Base-by-base conservation (phyloP, 2,888 invertebrate genomes). In the Leptinotarsa rubiginosa region DNA sequence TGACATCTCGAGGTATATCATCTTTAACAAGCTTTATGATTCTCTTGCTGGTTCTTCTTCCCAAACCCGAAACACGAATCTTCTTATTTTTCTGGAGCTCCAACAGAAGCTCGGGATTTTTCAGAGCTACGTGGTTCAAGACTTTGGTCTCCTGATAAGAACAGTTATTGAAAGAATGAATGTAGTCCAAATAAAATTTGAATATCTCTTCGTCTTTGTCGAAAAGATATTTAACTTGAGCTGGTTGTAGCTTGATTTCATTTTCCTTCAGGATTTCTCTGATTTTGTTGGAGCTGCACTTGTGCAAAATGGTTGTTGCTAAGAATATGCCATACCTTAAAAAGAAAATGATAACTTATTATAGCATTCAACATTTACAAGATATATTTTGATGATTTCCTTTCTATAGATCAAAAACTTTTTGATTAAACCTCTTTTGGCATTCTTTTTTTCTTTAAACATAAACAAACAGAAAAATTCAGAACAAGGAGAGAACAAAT, bases 301-400 rank as follows among this genome's bases (percentile, higher is more conserved):
- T 79, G 50, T 81, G 78, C 25, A 84, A 68, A 31, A 83, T 49
- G 18, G 76, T 67, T 56, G 73, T 18, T 25, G 83, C 81, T 31
- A 76, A 65, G 56, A 70, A 72, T 41, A 78, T 15, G 10, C 83
- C 84, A 81, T 84, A 84, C 47, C 82, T 81, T 49, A 69, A 81
- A 80, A 54, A 59, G 65, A 20, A 22, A 69, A 59, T 13, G n/a
- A 5, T 22, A 65, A 16, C 15, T 64, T 15, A 22, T 16, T 18
- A 59, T 10, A 10, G 2, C 41, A 41, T 41, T 41, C 41, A 69
- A 59, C 13, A 56, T 16, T 49, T 65, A 3, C 25, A 65, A 65
- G 16, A 69, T n/a, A 56, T 13, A n/a, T 31, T 31, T n/a, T 18
- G 41, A 10, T 10, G 41, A 41, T 41, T 41, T 41, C 10, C 41